Base-by-base conservation (phyloP, 1,140 invertebrate species). In the Bombus fervidus region DNA sequence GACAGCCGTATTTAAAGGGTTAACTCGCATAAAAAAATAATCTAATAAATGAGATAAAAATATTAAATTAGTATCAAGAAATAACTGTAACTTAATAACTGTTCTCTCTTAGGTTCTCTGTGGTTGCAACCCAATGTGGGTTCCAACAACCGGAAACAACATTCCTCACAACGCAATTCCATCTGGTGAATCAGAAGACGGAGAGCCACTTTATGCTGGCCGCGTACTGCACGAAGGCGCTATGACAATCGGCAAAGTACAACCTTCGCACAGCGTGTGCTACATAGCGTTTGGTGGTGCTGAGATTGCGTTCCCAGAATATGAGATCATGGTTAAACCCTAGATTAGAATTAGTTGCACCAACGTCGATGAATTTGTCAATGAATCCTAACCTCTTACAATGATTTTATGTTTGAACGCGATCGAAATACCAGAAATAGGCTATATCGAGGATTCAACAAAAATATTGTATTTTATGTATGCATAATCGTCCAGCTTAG, bases 231-330 rank as follows among this genome's bases (percentile, higher is more conserved):
- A 97, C 89, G 96, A 97, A 82, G 96, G 96, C 72, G 96, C 96
- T 71, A 78, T 97, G 62, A 97, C 97, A 1, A 96, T 96, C 22
- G 97, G 97, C 88, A 97, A 98, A 94, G 96, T 98, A 2, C 97
- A 97, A 89, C 96, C 97, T 0, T 97, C 96, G 5, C 98, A 97
- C 92, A 96, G 94, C 9, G 96, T 96, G 2, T 96, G 96, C 82
- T 98, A 98, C 94, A 97, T 98, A 92, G 96, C 97, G 13, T 98
- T 96, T 88, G 96, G 95, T 12, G 97, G 97, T 81, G 91, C 96
- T 89, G 97, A 98, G 93, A 80, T 98, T 39, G 95, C 96, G n/a
- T 97, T 96, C 93, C 94, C 96, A 41, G 97, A 98, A 47, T 98
- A 97, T 91, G 97, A 98, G 95, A 95, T 98, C 86, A 95, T 98